phyloP scores from a whole-genome alignment of 2,888 invertebrate genomes.

The Drosophila testacea region DNA sequence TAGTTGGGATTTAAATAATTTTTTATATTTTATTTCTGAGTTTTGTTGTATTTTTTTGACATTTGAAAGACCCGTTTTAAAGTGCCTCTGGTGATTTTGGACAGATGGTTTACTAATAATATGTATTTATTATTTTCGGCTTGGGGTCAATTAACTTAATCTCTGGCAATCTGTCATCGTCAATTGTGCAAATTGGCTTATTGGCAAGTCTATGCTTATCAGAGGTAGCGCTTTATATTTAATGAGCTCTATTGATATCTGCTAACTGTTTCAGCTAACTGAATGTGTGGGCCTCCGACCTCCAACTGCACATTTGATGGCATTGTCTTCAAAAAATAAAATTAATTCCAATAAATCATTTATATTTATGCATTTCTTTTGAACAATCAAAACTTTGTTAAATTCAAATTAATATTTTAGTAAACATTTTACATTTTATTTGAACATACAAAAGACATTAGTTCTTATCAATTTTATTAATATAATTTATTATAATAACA shows the following conservation, averaged over 20 bases:
- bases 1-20: constrained; percentile 22
- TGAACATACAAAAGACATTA: background rate
- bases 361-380: background rate
- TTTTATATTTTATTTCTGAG: background rate
- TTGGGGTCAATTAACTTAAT: constrained; percentile 52
- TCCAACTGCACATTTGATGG: constrained; percentile 13
- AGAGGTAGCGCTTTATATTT: constrained; percentile 70
- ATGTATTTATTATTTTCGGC: constrained; percentile 43
- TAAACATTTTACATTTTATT: background rate
- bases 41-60: constrained; percentile 10
- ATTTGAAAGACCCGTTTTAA: constrained; percentile 62
- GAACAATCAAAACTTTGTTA: background rate
- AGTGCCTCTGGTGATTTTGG: constrained; percentile 51
- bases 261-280: constrained; percentile 55
- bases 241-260: constrained; percentile 53
- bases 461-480: background rate
- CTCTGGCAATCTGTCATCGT: constrained; percentile 60
- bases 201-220: constrained; percentile 35
- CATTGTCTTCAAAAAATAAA: constrained; percentile 9
- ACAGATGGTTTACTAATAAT: constrained; percentile 42
- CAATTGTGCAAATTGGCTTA: constrained; percentile 36
- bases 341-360: constrained; percentile 18
- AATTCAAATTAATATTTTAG: background rate
- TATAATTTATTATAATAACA: background rate
- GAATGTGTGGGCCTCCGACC: background rate